phyloP scores from a whole-genome alignment of 2,113 vertebrate genomes.

The Rostratula benghalensis region DNA sequence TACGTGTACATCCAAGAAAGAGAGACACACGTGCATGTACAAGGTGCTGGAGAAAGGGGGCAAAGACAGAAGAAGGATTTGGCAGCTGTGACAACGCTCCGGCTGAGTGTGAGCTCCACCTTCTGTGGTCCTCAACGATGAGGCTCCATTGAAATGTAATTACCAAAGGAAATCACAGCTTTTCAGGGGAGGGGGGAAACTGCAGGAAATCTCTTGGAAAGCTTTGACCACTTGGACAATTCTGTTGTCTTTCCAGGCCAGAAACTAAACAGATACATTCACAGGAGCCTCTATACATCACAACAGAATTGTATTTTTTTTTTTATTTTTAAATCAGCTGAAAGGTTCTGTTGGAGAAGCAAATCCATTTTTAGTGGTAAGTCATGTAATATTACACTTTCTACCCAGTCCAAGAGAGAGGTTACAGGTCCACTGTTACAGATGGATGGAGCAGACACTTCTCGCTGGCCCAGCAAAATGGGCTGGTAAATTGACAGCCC shows the following conservation, averaged over 20 bases:
- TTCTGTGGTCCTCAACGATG: neutral
- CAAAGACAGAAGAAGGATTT: neutral
- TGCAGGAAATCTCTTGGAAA: neutral
- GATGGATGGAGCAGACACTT: neutral
- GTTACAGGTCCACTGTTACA: neutral
- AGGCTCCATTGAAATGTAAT: neutral
- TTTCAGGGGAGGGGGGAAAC: neutral
- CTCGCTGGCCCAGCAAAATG: neutral
- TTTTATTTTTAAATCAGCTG: neutral
- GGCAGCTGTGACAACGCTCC: neutral
- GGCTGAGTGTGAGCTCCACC: neutral
- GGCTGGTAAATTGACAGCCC: neutral
- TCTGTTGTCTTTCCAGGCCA: neutral
- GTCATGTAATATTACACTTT: neutral
- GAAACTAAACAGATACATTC: neutral
- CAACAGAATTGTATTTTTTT: neutral
- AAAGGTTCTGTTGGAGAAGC: neutral
- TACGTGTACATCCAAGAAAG: neutral
- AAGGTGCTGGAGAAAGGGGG: neutral
- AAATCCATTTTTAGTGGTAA: neutral
- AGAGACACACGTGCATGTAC: fast-evolving
- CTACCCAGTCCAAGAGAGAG: neutral
- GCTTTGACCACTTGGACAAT: neutral
- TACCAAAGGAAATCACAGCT: neutral
- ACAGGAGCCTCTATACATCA: neutral